Evolutionary conservation across 2,113 vertebrate genomes (phyloP).

Genomic region (Machaerirhynchus nigripectus): DNA sequence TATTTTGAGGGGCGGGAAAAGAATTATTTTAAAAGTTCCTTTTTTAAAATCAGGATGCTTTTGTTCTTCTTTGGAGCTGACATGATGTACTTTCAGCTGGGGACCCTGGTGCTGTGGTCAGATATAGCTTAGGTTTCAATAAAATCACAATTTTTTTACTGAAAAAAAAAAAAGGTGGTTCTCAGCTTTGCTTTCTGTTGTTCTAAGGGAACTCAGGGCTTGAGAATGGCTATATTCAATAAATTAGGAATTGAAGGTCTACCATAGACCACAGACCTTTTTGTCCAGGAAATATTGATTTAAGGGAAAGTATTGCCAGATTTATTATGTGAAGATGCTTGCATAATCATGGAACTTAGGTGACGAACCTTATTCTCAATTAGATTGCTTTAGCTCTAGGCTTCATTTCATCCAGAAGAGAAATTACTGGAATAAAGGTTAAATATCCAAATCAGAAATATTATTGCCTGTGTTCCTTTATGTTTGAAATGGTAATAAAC

Average conservation of each 20-base stretch:
- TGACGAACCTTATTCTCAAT: neutral
- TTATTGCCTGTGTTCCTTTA: constrained; percentile 14
- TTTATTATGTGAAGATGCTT: neutral
- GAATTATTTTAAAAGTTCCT: neutral
- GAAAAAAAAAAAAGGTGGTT: neutral
- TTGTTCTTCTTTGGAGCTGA: neutral
- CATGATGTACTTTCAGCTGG: neutral
- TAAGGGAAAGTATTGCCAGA: neutral
- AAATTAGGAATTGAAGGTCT: neutral
- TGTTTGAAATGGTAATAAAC: constrained; percentile 42
- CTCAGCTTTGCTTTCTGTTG: neutral
- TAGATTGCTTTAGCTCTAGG: neutral
- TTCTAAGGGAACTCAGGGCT: neutral
- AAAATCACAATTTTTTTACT: neutral
- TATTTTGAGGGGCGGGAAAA: rapidly evolving
- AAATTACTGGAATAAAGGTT: constrained; percentile 50
- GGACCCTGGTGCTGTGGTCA: neutral
- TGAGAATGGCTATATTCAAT: neutral
- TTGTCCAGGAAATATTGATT: neutral
- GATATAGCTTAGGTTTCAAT: neutral
- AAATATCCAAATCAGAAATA: constrained; percentile 51
- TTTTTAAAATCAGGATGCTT: neutral
- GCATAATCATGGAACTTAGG: neutral
- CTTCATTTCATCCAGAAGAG: constrained; percentile 7
- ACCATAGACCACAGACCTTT: neutral